Percentiles rank a stretch among this genome's conserved stretches.
These are phyloP conservation scores for Corythornis leucogaster DNA, from an alignment of 2,797 vertebrate species.

Conservation along the genomic window DNA sequence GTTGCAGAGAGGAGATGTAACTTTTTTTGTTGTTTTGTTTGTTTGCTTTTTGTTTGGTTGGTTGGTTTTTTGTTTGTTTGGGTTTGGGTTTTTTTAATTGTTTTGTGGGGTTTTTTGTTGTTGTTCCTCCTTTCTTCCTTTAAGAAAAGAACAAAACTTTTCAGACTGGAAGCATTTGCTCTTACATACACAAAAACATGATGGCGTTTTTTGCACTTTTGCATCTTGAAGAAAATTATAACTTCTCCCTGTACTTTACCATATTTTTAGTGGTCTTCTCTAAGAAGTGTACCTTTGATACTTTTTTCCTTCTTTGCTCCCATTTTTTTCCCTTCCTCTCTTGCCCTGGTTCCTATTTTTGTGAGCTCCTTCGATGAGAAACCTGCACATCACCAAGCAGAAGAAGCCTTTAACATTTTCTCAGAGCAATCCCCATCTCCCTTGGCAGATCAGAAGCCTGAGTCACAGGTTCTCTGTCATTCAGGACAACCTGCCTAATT, in stretches of 20 bases:
- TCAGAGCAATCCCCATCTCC: accelerated
- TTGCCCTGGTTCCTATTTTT: background rate
- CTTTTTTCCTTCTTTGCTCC: background rate
- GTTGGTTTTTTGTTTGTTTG: too few species aligned
- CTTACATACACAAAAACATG: background rate
- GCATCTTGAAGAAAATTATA: background rate
- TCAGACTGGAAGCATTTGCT: background rate
- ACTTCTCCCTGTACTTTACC: background rate
- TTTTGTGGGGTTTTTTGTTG: background rate
- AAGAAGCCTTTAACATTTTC: background rate
- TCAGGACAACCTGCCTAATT: background rate
- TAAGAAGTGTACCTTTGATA: background rate
- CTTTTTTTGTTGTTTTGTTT: too few species aligned
- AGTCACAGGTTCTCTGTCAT: background rate
- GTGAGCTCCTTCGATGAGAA: background rate
- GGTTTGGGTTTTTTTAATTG: too few species aligned
- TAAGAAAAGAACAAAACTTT: background rate
- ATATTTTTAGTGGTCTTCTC: background rate
- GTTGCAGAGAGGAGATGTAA: background rate
- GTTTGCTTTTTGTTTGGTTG: background rate
- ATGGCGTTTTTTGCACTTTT: background rate
- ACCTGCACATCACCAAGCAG: background rate
- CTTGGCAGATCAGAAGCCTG: background rate
- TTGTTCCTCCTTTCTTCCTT: background rate
- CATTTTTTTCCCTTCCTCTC: background rate